Base-by-base conservation (phyloP, 1,140 invertebrate genomes). In the Drosophila lacertosa region DNA sequence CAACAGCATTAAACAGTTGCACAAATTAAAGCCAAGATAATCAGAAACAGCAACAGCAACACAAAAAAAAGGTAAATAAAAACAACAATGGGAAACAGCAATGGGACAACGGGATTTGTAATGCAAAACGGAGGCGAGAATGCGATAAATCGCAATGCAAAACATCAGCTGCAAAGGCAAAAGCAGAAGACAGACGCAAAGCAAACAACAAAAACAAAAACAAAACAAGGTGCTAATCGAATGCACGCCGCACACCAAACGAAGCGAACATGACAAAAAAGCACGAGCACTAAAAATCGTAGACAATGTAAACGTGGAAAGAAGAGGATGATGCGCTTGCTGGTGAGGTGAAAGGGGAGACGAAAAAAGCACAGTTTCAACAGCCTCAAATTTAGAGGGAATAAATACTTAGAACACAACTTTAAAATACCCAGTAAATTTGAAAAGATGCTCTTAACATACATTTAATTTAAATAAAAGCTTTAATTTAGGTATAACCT, bases 21-120 rank as follows among this genome's bases (percentile, higher is more conserved):
- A 55, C 77, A 86, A 86, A 86, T 86, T 86, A 86, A 86, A 82
- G 82, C 82, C 82, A 78, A 88, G 82, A 88, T 86, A 88, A 86
- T 82, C 82, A 44, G 57, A 74, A 29, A 6, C 26, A 29, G 37
- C 54, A 42, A 66, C 53, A 59, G 64, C 55, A 55, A n/a, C n/a
- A n/a, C n/a, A n/a, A 22, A n/a, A n/a, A n/a, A n/a, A n/a, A n/a
- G n/a, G n/a, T n/a, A n/a, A n/a, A 53, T 9, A 54, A 50, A 44
- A 59, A 40, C 7, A 51, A 64, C 48, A 74, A 63, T 20, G 47
- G 42, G 24, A 22, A 69, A 59, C 40, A 39, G 32, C 39, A 70
- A 57, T 35, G 55, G 35, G 55, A 73, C 68, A n/a, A n/a, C n/a
- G n/a, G n/a, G n/a, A 74, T 80, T 81, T 86, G 81, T 81, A 67